Evolutionary conservation across 2,888 invertebrate genomes (phyloP), one percentile per base, ranked within the genome.

Genomic region (Mythimna pallens): DNA sequence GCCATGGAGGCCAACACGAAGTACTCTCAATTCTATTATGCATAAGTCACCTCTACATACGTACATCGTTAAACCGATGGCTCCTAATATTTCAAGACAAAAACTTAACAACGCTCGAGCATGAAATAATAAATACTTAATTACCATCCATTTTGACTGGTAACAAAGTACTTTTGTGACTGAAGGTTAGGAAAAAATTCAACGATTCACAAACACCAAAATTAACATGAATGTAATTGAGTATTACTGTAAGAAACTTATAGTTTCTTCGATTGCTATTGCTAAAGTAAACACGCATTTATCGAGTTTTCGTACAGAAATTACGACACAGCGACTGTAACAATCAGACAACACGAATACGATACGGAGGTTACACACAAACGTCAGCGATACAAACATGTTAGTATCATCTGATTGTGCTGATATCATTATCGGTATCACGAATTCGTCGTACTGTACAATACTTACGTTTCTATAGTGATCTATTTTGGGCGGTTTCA

Each of bases 401-500:
- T 67, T 61, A 72, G 63, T 75, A 85, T 84, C 78, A 79, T 81
- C 81, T 75, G 85, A 85, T 83, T 77, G 76, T 69, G 77, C 80
- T 77, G 78, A 80, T 89, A 87, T 86, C 84, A 83, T 85, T 86
- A 88, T 87, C 88, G 80, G 81, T 82, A 85, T 85, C 78, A 83
- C 83, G 84, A 79, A 85, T 83, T 85, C 76, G 86, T 82, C 85
- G 77, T 76, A 80, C 82, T 78, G 77, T 85, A 72, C 82, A 74
- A 86, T 91, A 92, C 90, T 90, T 91, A 92, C 89, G 86, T 87
- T 87, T 86, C 83, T 86, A 34, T 62, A 82, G 79, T 87, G 83
- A 86, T 88, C 89, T 92, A 92, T 93, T 92, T 92, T 90, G 81
- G 88, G 89, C 85, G 70, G 75, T 89, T 87, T 82, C 87, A 86